Evolutionary conservation across 2,888 invertebrate species (phyloP), one percentile per base, ranked within the genome.

Genomic region (Nomada hirtipes): DNA sequence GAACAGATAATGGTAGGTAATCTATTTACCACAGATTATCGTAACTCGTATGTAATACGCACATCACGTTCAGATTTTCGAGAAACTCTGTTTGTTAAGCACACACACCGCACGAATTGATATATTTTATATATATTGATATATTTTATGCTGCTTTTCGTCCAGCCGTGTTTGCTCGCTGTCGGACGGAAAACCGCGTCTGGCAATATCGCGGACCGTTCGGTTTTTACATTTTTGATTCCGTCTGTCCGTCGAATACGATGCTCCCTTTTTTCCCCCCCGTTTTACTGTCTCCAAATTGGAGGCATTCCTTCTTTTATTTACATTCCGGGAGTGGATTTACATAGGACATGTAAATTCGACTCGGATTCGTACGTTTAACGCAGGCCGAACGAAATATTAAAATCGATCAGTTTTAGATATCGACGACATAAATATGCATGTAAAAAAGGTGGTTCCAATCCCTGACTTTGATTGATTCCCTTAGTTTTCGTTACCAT

Each of bases 151-250:
- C 18, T 15, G 55, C 0, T 42, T 74, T 74, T 26, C 57, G 44
- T 67, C 53, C 61, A 65, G 50, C 36, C 55, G 20, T 42, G 57
- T 74, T 68, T 47, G 20, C 26, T 53, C 23, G 15, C 18, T 55
- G 50, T 47, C 36, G 47, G 20, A n/a, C 44, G 29, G 59, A 15
- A 59, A 50, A 20, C 26, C 15, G n/a, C 0, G 15, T 64, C 26
- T 47, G 53, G 64, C 42, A 64, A 59, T 68, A 74, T 68, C 75
- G 71, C 23, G 15, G 20, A 1, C 23, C 15, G 42, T 23, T 23
- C 44, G 44, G 18, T 74, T 78, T 67, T 78, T 74, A 74, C 68
- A 74, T 68, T 74, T 68, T 68, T 74, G 53, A 74, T 74, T 74
- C 63, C n/a, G 47, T n/a, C 18, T 13, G 20, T 4, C 18, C 50